Base-by-base conservation (phyloP, 2,797 vertebrate species). In the Hoplostethus atlanticus region DNA sequence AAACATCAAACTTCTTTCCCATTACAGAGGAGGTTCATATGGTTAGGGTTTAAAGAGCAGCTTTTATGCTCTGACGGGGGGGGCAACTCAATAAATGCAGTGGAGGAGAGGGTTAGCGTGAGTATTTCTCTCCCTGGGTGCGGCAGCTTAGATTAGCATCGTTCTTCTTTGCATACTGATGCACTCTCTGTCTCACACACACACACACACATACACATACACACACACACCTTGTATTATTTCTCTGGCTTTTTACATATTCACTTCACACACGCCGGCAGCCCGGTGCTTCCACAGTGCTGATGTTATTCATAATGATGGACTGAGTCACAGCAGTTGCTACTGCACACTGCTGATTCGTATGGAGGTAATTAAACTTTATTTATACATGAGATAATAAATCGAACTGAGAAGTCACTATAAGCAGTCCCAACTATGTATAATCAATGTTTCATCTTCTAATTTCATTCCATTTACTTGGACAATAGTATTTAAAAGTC, bases 261-360 rank as follows among this genome's bases (percentile, higher is more conserved):
- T 79, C 58, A 12, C 74, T 59, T 59, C 78, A 84, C 79, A 79
- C 72, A 52, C 28, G 1, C 51, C 48, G 76, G 64, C 64, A 66
- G 69, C 61, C 62, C 16, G 4, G 7, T 15, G 17, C 34, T 60
- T 31, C 55, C 46, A 17, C 44, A 28, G 1, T 65, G 67, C 65
- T 81, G 68, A 61, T 87, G 71, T 79, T 84, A 73, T 83, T 87
- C 79, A 78, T 77, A 57, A 66, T 48, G 57, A 67, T 6, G 52
- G 73, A 79, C 77, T 87, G 79, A 86, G 42, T 70, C 68, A 64
- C 47, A 10, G 73, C 71, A 71, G 60, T 53, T 40, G 59, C 48
- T 13, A 67, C 76, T 60, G 67, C 68, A 69, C 47, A 70, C 58
- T 63, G 75, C 66, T 72, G 77, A 80, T 81, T 88, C 74, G 81